Conservation (phyloP, 1,140 invertebrate genomes). For the Drosophila gunungcola region DNA sequence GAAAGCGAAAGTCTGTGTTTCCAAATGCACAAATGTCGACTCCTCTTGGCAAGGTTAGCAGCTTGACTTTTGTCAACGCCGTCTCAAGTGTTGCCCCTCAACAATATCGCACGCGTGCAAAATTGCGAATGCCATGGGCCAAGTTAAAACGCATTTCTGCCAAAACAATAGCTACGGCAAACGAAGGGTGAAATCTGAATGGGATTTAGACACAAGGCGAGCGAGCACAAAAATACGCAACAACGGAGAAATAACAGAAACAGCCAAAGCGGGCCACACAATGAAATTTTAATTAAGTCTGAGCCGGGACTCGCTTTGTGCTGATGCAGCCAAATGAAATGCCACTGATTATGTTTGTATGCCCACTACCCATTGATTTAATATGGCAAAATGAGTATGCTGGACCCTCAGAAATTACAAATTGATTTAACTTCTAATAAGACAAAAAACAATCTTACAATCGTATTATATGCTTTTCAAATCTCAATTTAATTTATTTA, state of each 20-base stretch:
- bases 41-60: slow-evolving; percentile 36
- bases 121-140: slow-evolving; percentile 11
- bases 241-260: slow-evolving; percentile 39
- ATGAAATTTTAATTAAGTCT: slow-evolving; percentile 82
- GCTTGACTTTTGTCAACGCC: slow-evolving; percentile 48
- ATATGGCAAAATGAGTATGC: not conserved
- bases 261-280: slow-evolving; percentile 66
- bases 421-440: too few species aligned
- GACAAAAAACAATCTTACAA: too few species aligned
- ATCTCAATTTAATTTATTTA: too few species aligned
- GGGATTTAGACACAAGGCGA: slow-evolving; percentile 33
- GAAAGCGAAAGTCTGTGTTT: slow-evolving; percentile 23
- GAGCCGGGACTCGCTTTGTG: slow-evolving; percentile 66
- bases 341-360: slow-evolving; percentile 73
- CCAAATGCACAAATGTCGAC: slow-evolving; percentile 25
- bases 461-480: too few species aligned
- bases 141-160: slow-evolving; percentile 35
- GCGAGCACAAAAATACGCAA: slow-evolving; percentile 12
- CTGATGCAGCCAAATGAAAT: slow-evolving; percentile 78
- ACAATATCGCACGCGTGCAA: slow-evolving; percentile 34
- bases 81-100: slow-evolving; percentile 33
- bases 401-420: not conserved
- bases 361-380: slow-evolving; percentile 5
- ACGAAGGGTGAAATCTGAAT: slow-evolving; percentile 46
- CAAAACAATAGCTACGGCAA: slow-evolving; percentile 32